phyloP scores from a whole-genome alignment of 2,113 vertebrate species.

The Sterrhoptilus dennistouni region DNA sequence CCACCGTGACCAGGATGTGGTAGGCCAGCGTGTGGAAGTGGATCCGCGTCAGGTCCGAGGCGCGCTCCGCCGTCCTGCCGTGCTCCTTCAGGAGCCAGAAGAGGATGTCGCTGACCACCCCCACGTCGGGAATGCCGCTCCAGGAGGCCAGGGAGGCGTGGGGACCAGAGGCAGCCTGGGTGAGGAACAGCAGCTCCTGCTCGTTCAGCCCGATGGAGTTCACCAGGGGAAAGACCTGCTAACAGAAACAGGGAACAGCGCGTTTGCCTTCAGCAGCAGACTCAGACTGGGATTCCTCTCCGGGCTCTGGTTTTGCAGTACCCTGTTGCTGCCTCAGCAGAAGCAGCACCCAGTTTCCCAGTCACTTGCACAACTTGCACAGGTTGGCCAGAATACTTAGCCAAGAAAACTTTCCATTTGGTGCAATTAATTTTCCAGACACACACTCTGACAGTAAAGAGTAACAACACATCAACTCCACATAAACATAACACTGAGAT shows the following conservation, averaged over 20 bases:
- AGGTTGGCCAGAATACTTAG: not conserved
- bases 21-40: conserved; percentile 97
- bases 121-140: conserved; percentile 86
- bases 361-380: not conserved
- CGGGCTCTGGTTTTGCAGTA: not conserved
- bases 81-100: conserved; percentile 91
- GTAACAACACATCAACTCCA: not conserved
- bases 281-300: not conserved
- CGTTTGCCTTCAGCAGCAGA: not conserved
- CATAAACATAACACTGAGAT: not conserved
- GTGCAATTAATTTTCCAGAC: not conserved
- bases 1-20: conserved; percentile 89
- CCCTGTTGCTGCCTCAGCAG: not conserved
- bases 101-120: conserved; percentile 91
- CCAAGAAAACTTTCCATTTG: not conserved
- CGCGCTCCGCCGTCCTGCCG: conserved; percentile 69
- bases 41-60: conserved; percentile 87
- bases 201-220: conserved; percentile 95
- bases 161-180: conserved; percentile 85
- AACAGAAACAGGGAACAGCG: conserved; percentile 74
- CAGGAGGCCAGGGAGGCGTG: conserved; percentile 83
- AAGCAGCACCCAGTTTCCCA: not conserved
- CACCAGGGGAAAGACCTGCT: conserved; percentile 96
- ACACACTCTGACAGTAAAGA: not conserved
- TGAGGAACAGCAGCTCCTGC: conserved; percentile 95